phyloP scores from a whole-genome alignment of 2,888 invertebrate genomes.

The Hydrotaea diabolus region DNA sequence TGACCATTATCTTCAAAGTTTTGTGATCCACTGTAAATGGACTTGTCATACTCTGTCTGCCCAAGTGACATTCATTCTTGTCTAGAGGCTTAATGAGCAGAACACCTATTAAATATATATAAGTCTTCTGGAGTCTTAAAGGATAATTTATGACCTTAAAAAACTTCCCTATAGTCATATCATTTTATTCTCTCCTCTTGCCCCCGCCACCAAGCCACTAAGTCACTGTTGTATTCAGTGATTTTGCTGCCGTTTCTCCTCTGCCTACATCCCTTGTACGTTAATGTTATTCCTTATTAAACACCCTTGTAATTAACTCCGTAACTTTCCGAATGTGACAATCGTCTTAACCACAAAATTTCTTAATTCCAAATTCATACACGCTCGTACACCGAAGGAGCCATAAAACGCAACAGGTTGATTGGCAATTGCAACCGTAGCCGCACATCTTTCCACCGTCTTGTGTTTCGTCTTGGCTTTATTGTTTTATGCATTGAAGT shows the following conservation, averaged over 20 bases:
- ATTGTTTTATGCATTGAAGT: conserved; percentile 30
- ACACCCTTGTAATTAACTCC: conserved; percentile 25
- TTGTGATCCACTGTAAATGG: not conserved
- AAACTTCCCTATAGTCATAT: not conserved
- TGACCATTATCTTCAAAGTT: not conserved
- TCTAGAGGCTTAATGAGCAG: not conserved
- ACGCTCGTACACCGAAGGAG: not conserved
- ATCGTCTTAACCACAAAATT: conserved; percentile 45
- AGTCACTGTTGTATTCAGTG: too few species aligned
- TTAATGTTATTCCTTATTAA: not conserved
- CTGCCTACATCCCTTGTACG: not conserved
- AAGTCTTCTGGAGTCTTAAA: not conserved
- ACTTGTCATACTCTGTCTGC: too few species aligned
- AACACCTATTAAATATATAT: not conserved
- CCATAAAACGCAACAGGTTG: conserved; percentile 24
- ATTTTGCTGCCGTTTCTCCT: too few species aligned
- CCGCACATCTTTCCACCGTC: not conserved
- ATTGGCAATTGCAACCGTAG: conserved; percentile 4
- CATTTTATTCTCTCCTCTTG: not conserved
- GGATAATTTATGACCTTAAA: not conserved
- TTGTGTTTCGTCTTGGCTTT: conserved; percentile 5
- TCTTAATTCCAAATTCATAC: conserved; percentile 46
- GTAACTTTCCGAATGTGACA: conserved; percentile 39
- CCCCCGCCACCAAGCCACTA: not conserved
- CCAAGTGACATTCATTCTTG: too few species aligned